These are phyloP conservation scores for Hyposmocoma kahamanoa DNA, from an alignment of 1,140 invertebrate species.

Conservation along the genomic window DNA sequence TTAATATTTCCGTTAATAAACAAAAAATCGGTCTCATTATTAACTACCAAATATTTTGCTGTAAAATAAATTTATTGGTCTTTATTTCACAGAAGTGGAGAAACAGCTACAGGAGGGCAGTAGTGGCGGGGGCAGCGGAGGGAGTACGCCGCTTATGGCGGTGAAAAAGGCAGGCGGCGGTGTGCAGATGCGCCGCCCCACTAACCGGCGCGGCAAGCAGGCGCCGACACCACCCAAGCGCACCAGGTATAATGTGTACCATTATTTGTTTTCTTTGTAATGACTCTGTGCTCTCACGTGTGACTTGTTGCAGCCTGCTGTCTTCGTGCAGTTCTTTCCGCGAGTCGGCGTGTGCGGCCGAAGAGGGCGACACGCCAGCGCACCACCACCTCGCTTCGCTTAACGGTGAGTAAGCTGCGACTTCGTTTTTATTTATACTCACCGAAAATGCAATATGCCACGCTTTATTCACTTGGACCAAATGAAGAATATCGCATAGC, in stretches of 20 bases:
- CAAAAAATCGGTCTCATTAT: too few species aligned
- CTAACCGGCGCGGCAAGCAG: slow-evolving; percentile 92
- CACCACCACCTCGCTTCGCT: slow-evolving; percentile 75
- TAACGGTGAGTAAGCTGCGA: slow-evolving; percentile 75
- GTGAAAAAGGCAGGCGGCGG: slow-evolving; percentile 75
- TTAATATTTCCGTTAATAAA: too few species aligned
- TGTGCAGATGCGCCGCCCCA: slow-evolving; percentile 90
- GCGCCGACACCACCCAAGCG: slow-evolving; percentile 96
- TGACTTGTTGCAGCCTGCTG: slow-evolving; percentile 77
- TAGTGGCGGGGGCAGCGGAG: slow-evolving; percentile 71
- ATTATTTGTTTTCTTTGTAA: background rate
- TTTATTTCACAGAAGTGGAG: slow-evolving; percentile 47
- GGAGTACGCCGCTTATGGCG: slow-evolving; percentile 78
- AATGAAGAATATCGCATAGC: too few species aligned
- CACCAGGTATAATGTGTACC: slow-evolving; percentile 80
- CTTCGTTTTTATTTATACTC: too few species aligned
- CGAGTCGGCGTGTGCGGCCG: slow-evolving; percentile 77
- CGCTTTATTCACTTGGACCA: too few species aligned
- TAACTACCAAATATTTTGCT: too few species aligned
- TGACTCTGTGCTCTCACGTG: background rate
- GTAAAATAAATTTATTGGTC: too few species aligned
- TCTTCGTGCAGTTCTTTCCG: slow-evolving; percentile 90
- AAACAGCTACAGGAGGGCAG: slow-evolving; percentile 72
- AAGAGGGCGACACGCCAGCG: slow-evolving; percentile 32
- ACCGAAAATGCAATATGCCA: too few species aligned